phyloP scores from a whole-genome alignment of 2,888 invertebrate genomes.

The Lasioglossum villosulum region DNA sequence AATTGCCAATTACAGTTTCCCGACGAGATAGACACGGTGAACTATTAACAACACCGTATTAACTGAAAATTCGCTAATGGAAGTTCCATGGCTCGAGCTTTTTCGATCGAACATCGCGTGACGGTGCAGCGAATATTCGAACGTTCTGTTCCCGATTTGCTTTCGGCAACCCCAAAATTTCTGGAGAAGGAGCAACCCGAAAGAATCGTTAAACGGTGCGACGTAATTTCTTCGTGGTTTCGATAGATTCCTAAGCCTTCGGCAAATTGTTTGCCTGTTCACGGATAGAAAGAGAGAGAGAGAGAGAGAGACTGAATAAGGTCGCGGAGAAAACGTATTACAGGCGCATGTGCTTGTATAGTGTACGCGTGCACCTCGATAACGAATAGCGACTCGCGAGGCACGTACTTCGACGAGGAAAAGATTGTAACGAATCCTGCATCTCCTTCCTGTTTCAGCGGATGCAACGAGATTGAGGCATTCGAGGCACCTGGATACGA shows the following conservation, averaged over 20 bases:
- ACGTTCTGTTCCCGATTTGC: background rate
- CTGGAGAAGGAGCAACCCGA: background rate
- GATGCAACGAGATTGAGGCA: conserved; percentile 81
- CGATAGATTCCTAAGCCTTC: conserved; percentile 34
- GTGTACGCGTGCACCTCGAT: background rate
- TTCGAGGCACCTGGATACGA: conserved; percentile 81
- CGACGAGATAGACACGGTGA: background rate
- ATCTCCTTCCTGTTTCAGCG: conserved; percentile 75
- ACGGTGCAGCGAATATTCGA: background rate
- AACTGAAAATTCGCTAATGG: conserved; percentile 36
- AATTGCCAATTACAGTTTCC: conserved; percentile 27
- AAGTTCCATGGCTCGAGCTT: conserved; percentile 1
- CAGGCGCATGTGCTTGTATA: background rate
- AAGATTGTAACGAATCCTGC: conserved; percentile 26
- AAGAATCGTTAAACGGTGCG: background rate
- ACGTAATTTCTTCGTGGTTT: background rate
- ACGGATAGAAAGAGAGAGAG: background rate
- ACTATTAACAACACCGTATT: conserved; percentile 7
- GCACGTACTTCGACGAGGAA: background rate
- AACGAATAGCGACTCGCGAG: background rate
- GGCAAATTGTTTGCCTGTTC: background rate
- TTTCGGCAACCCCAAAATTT: background rate
- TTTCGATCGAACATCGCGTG: conserved; percentile 1
- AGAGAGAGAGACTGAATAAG: background rate
- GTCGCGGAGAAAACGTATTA: background rate